Evolutionary conservation across 2,888 invertebrate species (phyloP), one percentile per base, ranked within the genome.

Genomic region (Pyrochroa serraticornis): DNA sequence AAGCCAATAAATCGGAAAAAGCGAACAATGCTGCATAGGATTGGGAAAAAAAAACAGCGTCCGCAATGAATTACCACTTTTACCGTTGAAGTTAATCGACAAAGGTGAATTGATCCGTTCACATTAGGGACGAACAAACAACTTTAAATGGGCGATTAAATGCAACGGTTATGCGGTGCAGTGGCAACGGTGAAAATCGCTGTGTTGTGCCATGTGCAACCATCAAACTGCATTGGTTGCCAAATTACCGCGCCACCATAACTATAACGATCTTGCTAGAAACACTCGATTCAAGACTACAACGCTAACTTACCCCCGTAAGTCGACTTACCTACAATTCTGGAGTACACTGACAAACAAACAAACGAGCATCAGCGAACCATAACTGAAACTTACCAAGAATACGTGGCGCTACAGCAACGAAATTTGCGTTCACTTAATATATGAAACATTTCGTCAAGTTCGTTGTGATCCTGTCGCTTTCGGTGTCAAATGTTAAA

Each of bases 141-240:
- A 55, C 54, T 55, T 48, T 10, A 48, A 52, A 55, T 30, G 45
- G 35, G 34, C 54, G 43, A 55, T 55, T 55, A 55, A 48, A 55
- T 43, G 33, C 8, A 55, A 55, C 54, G 33, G 48, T 43, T 55
- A 52, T 52, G 37, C 37, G 44, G 22, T 44, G 9, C 37, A 38
- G 42, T 14, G 31, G 30, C 35, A 22, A 12, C 30, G 12, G 9
- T 32, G 52, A 36, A 44, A 55, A 55, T 42, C 54, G 48, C 13
- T 54, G 10, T 9, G 31, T 38, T 33, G 49, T 50, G 42, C 50
- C 50, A 50, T 50, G 41, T 48, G 54, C 54, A 48, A 42, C 48
- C 36, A 37, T 55, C 48, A 48, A 55, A 55, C 36, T 55, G 43
- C 54, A 55, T 32, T 22, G 22, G 3, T 22, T 2, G 8, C 44